These are phyloP conservation scores for Ferdinandea cuprea DNA, from an alignment of 2,888 invertebrate species.

Conservation along the genomic window DNA sequence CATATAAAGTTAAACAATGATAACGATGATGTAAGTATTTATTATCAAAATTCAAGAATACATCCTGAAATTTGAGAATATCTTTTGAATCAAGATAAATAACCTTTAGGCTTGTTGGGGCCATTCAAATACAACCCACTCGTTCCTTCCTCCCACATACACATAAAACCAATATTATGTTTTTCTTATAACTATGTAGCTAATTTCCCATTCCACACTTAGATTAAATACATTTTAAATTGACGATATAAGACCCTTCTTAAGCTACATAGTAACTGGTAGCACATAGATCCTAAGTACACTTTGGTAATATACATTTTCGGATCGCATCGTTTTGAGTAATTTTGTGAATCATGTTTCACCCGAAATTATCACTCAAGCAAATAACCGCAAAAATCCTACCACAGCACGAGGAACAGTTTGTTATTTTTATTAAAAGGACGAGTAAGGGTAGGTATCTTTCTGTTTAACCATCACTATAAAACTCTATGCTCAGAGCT, in stretches of 20 bases:
- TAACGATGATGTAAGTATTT: too few relatives aligned
- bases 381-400: conserved; percentile 64
- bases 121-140: too few relatives aligned
- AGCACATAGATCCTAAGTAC: conserved; percentile 34
- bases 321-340: conserved; percentile 29
- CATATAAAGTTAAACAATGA: too few relatives aligned
- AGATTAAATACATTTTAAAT: conserved; percentile 43
- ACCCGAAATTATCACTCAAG: conserved; percentile 71
- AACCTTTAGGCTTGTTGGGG: too few relatives aligned
- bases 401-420: conserved; percentile 51
- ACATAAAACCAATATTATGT: too few relatives aligned
- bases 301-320: conserved; percentile 49
- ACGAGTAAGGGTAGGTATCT: conserved; percentile 23
- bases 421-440: conserved; percentile 50
- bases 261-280: conserved; percentile 2
- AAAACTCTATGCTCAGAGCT: conserved; percentile 56
- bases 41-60: too few relatives aligned
- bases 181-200: too few relatives aligned
- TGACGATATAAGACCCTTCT: conserved; percentile 18
- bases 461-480: conserved; percentile 50
- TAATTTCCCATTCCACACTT: conserved; percentile 1
- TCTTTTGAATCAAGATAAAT: too few relatives aligned
- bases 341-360: conserved; percentile 66
- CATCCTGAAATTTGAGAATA: too few relatives aligned
- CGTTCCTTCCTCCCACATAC: too few relatives aligned